Conservation (phyloP, 2,888 invertebrate species). For the Galerucella pusilla region DNA sequence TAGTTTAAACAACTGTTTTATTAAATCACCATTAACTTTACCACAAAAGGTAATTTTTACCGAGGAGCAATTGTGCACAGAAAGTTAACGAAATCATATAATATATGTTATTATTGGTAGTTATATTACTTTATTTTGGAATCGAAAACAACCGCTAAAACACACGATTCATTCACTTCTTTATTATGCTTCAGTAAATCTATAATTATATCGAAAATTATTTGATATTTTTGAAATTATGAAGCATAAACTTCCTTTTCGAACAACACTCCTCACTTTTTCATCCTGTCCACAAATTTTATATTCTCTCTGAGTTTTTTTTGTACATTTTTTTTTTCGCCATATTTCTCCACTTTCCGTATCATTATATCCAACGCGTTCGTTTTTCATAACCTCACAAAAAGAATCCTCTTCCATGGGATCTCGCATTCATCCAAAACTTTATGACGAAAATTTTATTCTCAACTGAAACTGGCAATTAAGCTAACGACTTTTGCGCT, state of each 20-base stretch:
- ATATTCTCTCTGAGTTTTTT: background rate
- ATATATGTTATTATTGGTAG: background rate
- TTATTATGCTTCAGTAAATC: too few relatives aligned
- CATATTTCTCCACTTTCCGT: background rate
- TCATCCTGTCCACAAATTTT: background rate
- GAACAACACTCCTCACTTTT: background rate
- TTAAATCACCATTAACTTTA: slow-evolving; percentile 1
- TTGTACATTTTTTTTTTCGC: background rate
- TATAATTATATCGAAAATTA: too few relatives aligned
- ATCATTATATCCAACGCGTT: background rate
- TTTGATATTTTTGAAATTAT: background rate
- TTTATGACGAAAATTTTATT: slow-evolving; percentile 24
- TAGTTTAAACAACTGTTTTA: slow-evolving; percentile 21
- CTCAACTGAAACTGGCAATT: slow-evolving; percentile 32
- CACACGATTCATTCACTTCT: background rate
- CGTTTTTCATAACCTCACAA: slow-evolving; percentile 14
- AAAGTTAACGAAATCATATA: background rate
- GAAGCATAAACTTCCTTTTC: background rate
- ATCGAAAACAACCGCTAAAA: background rate
- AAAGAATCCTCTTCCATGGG: slow-evolving; percentile 3
- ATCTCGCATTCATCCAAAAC: slow-evolving; percentile 7
- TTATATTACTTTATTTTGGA: background rate
- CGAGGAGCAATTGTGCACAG: slow-evolving; percentile 5
- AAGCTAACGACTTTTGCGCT: slow-evolving; percentile 32
- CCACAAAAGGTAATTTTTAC: background rate